A percentile compares a stretch with the other conserved stretches of the same genome.
These are phyloP conservation scores for Azorinus chamasolen DNA, from an alignment of 2,888 invertebrate species.

Conservation along the genomic window DNA sequence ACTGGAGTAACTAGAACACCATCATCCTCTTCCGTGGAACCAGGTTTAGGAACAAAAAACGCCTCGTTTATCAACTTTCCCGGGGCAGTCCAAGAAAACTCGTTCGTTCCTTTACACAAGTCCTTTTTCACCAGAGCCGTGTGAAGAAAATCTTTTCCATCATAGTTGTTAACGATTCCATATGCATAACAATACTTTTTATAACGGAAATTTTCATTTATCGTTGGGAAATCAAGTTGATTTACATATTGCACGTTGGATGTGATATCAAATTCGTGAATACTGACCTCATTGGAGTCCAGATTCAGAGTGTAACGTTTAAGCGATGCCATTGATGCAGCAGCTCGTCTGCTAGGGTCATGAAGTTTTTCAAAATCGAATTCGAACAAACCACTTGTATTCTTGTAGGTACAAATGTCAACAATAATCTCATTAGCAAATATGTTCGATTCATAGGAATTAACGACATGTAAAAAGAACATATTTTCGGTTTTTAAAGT, in stretches of 20 bases:
- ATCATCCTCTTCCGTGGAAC: conserved; percentile 76
- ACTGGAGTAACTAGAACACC: conserved; percentile 78
- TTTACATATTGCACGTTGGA: conserved; percentile 56
- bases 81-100: conserved; percentile 66
- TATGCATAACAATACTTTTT: conserved; percentile 79
- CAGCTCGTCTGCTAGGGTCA: conserved; percentile 66
- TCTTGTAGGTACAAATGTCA: conserved; percentile 73
- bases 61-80: conserved; percentile 77
- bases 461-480: conserved; percentile 79
- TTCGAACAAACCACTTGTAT: conserved; percentile 66
- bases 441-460: conserved; percentile 75
- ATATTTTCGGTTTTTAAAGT: conserved; percentile 64
- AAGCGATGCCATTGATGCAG: conserved; percentile 37
- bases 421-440: conserved; percentile 63
- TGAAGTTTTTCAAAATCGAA: conserved; percentile 66
- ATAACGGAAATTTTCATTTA: conserved; percentile 78
- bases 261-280: not conserved
- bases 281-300: conserved; percentile 6
- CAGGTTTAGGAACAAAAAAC: conserved; percentile 76
- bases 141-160: conserved; percentile 66
- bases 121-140: conserved; percentile 79
- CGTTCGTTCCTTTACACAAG: conserved; percentile 68
- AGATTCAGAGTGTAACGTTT: conserved; percentile 42
- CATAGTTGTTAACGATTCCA: conserved; percentile 73
- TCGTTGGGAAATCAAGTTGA: conserved; percentile 78